Conservation (phyloP, 30 jellyfish, hydroid and myxozoan species). For the Cassiopea xamachana region DNA sequence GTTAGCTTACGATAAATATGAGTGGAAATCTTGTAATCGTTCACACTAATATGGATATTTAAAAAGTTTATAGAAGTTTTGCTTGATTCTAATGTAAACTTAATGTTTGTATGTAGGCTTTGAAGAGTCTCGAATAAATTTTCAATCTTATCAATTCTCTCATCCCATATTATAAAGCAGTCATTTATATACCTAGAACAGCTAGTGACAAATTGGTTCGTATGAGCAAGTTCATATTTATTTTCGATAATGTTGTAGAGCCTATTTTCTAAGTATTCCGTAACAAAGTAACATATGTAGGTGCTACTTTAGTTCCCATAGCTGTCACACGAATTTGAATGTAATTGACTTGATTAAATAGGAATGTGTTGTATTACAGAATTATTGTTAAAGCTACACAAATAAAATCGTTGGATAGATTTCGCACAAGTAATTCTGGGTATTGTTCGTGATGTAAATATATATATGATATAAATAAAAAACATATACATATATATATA, state of each 20-base stretch:
- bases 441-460: background rate
- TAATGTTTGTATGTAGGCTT: constrained; percentile 5
- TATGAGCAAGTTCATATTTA: background rate
- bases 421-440: constrained; percentile 5
- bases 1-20: constrained; percentile 32
- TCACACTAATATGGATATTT: background rate
- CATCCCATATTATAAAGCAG: constrained; percentile 47
- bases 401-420: constrained; percentile 10
- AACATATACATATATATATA: too few species aligned
- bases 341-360: background rate
- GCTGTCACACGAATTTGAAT: constrained; percentile 22
- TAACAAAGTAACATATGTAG: constrained; percentile 13
- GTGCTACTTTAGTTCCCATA: constrained; percentile 30
- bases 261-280: constrained; percentile 30
- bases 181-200: constrained; percentile 33
- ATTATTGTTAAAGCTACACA: constrained; percentile 6
- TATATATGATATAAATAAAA: too few species aligned
- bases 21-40: constrained; percentile 10
- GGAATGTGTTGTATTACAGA: constrained; percentile 11
- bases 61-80: background rate
- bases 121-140: background rate
- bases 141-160: background rate
- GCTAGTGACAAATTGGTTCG: background rate
- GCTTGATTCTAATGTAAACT: constrained; percentile 27
- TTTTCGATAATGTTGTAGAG: background rate